Evolutionary conservation across 92 coral and sea anemone genomes (phyloP).

Genomic region (Galaxea fascicularis): DNA sequence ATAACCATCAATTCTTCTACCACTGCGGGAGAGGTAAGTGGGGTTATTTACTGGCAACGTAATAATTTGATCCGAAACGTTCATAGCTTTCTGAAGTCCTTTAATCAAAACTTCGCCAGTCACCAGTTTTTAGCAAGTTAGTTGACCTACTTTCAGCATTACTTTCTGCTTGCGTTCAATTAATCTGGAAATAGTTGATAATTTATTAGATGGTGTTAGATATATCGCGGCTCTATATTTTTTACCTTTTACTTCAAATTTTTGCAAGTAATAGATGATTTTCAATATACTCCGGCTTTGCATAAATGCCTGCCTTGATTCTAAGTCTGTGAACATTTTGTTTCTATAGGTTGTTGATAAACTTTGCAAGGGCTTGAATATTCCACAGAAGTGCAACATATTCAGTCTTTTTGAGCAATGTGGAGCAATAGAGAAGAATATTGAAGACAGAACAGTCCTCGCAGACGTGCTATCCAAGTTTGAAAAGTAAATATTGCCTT

Average conservation of each 20-base stretch:
- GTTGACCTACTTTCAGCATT: no score
- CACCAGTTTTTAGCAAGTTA: no score
- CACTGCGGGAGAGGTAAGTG: slow-evolving; percentile 94
- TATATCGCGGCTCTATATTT: no score
- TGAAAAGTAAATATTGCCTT: slow-evolving; percentile 77
- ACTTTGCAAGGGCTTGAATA: slow-evolving; percentile 88
- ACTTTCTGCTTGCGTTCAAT: no score
- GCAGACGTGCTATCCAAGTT: slow-evolving; percentile 98
- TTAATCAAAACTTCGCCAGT: no score
- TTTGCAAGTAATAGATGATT: neutral
- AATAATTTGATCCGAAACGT: neutral
- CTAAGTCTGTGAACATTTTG: neutral
- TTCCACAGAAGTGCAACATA: slow-evolving; percentile 87
- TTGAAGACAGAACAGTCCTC: slow-evolving; percentile 94
- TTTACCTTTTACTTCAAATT: no score
- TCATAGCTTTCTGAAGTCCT: no score
- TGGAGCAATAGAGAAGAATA: slow-evolving; percentile 91
- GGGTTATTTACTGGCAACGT: no score
- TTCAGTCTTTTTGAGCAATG: slow-evolving; percentile 97
- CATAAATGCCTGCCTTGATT: neutral
- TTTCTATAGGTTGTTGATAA: slow-evolving; percentile 85
- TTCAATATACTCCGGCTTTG: neutral
- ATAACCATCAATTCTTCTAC: slow-evolving; percentile 97
- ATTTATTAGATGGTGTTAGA: no score
- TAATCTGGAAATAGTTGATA: no score